Evolutionary conservation across 1,140 invertebrate species (phyloP), one percentile per base, ranked within the genome.

Genomic region (Apis florea): DNA sequence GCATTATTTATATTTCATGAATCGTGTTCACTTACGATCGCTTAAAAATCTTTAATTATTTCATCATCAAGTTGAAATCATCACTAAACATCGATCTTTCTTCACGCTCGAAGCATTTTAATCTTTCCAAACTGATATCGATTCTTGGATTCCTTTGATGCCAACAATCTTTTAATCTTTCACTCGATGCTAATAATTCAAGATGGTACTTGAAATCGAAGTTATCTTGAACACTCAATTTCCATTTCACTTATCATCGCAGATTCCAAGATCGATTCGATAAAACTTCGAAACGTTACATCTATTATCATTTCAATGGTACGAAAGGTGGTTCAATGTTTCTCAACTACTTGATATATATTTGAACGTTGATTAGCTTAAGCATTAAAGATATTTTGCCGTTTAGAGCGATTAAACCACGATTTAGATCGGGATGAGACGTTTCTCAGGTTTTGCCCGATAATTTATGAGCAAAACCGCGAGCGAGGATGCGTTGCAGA

Each of bases 401-500:
- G 72, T 59, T 69, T 49, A 53, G 68, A 17, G 49, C 58, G n/a
- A 66, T 85, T 86, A 83, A 86, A 86, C 86, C 75, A 54, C 53
- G 85, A 86, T 86, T 77, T 40, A 6, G 64, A 49, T 40, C 47
- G 12, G 67, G 21, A 11, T 26, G 12, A 67, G 72, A 40, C 68
- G 56, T 80, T 79, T 54, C 68, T 74, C 66, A 75, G 54, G 59
- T 40, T 58, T 77, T 68, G 24, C 53, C 53, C n/a, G 73, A 56
- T 87, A 82, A 87, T 87, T 87, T 86, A 87, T 71, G 85, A 82
- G 82, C 75, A 11, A 49, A 31, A 47, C 58, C 76, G 54, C 79
- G 78, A 59, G 71, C 77, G 61, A 82, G 76, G 82, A 83, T 86
- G 72, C 75, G 76, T 68, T 47, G 71, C 19, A 61, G 63, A 78